Percentiles rank a stretch among this genome's conserved stretches.
Evolutionary conservation across 2,888 invertebrate genomes (phyloP).

Genomic region (Troilus luridus): DNA sequence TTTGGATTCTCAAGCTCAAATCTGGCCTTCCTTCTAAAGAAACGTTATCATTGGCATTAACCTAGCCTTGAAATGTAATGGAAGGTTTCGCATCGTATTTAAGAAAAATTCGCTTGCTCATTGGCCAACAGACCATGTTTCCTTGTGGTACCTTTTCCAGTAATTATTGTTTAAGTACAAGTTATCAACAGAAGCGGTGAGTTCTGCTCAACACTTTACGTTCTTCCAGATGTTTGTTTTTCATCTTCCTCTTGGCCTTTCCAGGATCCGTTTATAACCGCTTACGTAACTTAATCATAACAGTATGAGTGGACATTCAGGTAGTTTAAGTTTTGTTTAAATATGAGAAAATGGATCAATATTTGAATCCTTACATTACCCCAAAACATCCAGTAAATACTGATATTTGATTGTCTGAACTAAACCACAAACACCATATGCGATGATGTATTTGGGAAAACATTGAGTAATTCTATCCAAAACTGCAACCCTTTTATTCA

Average conservation of each 20-base stretch:
- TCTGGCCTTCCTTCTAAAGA: background rate
- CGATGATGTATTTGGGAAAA: no score
- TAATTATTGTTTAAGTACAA: background rate
- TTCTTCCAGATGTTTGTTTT: background rate
- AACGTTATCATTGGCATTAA: background rate
- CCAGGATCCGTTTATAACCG: background rate
- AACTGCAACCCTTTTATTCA: no score
- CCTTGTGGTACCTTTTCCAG: background rate
- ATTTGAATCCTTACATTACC: no score
- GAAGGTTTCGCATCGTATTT: background rate
- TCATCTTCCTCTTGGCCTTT: background rate
- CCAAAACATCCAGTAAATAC: no score
- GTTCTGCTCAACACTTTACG: background rate
- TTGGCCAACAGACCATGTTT: background rate
- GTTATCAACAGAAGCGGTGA: background rate
- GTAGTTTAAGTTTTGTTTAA: background rate
- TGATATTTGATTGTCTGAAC: no score
- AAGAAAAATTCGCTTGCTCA: background rate
- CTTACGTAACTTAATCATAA: background rate
- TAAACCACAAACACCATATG: no score
- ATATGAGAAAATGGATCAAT: background rate
- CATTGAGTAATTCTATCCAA: no score
- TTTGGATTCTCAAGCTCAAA: background rate
- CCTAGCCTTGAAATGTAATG: background rate
- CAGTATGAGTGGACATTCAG: background rate